phyloP scores from a whole-genome alignment of 2,888 invertebrate species.

The Trachelus troglodyta region DNA sequence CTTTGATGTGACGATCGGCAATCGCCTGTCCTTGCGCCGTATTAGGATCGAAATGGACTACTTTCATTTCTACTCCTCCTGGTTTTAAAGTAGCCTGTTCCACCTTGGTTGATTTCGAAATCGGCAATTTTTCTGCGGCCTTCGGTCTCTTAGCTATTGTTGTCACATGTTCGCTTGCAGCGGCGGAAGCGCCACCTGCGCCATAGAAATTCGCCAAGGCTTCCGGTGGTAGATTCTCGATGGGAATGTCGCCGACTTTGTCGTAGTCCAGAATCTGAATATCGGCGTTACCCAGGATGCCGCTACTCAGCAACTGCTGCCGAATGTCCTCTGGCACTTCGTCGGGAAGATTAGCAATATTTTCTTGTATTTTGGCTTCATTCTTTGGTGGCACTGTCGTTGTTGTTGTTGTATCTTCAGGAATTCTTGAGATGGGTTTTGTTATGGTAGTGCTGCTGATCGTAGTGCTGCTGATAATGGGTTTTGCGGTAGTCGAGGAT shows the following conservation, averaged over 20 bases:
- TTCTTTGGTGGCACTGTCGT: conserved; percentile 67
- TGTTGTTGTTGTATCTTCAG: conserved; percentile 64
- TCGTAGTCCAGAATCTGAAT: conserved; percentile 90
- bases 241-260: conserved; percentile 86
- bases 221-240: conserved; percentile 86
- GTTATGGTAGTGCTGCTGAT: conserved; percentile 69
- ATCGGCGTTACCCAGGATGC: conserved; percentile 87
- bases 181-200: conserved; percentile 82
- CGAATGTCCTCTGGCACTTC: conserved; percentile 90
- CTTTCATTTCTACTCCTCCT: conserved; percentile 84
- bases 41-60: conserved; percentile 83
- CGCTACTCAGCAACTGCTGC: conserved; percentile 84
- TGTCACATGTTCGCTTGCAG: conserved; percentile 77
- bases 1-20: conserved; percentile 78
- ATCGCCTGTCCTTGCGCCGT: conserved; percentile 78
- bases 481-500: conserved; percentile 58
- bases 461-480: conserved; percentile 65
- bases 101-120: conserved; percentile 27
- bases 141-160: conserved; percentile 70
- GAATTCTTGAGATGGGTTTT: conserved; percentile 68
- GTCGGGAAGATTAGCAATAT: conserved; percentile 75
- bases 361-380: conserved; percentile 67
- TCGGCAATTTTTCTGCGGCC: conserved; percentile 24
- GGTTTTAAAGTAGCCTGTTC: conserved; percentile 65
- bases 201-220: conserved; percentile 88